A percentile compares a stretch with the other conserved stretches of the same genome.
Evolutionary conservation across 2,888 invertebrate species (phyloP).

Genomic region (Archaeoteleia sp.): DNA sequence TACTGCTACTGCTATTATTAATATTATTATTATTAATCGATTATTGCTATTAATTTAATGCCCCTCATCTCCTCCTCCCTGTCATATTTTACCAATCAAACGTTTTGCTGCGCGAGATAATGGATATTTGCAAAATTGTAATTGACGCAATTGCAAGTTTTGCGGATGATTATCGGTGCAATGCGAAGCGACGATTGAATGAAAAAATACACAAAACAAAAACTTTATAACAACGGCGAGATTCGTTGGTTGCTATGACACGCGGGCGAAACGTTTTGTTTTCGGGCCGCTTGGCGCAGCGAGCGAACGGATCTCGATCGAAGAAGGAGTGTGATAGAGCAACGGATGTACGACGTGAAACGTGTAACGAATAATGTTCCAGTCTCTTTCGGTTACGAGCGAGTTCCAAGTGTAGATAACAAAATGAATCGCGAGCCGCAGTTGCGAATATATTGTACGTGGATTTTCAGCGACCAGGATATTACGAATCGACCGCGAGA

Average conservation of each 20-base stretch:
- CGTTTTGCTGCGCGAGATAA: constrained; percentile 26
- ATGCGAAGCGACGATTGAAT: background rate
- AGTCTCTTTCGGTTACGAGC: constrained; percentile 73
- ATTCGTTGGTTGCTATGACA: no score
- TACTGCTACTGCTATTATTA: constrained; percentile 60
- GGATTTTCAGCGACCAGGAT: constrained; percentile 42
- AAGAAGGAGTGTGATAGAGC: constrained; percentile 56
- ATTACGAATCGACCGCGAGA: constrained; percentile 45
- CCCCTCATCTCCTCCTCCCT: constrained; percentile 31
- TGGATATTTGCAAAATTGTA: background rate
- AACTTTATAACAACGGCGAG: background rate
- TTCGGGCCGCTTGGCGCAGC: no score
- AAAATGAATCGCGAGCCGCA: constrained; percentile 40
- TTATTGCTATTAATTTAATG: constrained; percentile 50
- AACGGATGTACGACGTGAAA: constrained; percentile 58
- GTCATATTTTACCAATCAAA: constrained; percentile 29
- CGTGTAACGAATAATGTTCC: constrained; percentile 62
- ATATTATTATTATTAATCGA: constrained; percentile 53
- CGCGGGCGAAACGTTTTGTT: no score
- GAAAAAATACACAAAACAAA: background rate
- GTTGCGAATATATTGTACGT: constrained; percentile 48
- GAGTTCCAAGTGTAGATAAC: constrained; percentile 69
- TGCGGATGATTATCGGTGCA: background rate
- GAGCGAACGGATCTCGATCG: constrained; percentile 12
- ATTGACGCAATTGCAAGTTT: background rate